Conservation (phyloP, 92 coral and sea anemone genomes). For the Bergia puertoricense region DNA sequence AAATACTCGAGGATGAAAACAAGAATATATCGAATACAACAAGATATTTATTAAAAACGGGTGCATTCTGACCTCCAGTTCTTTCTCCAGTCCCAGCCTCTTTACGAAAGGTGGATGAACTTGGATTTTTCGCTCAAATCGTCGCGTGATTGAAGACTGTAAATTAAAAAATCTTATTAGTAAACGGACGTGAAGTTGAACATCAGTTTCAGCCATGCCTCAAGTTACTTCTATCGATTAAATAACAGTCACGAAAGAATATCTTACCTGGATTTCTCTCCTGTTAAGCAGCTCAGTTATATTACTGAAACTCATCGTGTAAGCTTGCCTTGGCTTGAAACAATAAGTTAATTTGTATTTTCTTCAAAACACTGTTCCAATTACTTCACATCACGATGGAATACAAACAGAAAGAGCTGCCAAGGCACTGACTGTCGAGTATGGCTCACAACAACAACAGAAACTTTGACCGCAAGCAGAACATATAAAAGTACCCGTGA, state of each 20-base stretch:
- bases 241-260: not conserved
- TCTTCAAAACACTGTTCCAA: not conserved
- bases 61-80: constrained; percentile 77
- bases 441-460: not conserved
- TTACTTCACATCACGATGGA: constrained; percentile 24
- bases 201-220: constrained; percentile 5
- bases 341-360: not conserved
- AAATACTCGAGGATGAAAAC: not conserved
- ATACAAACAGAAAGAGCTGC: not conserved
- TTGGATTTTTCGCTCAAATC: constrained; percentile 73
- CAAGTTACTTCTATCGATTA: not conserved
- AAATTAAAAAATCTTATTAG: constrained; percentile 18
- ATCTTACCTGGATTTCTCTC: constrained; percentile 75
- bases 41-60: not conserved
- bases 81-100: constrained; percentile 84
- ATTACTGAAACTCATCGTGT: constrained; percentile 45
- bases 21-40: not conserved
- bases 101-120: constrained; percentile 77
- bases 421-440: not conserved
- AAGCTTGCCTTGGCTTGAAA: not conserved
- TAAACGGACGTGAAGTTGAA: not conserved
- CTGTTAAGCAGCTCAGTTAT: constrained; percentile 69
- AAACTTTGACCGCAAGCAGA: not conserved
- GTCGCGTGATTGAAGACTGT: constrained; percentile 91
- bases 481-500: not conserved